phyloP scores from a whole-genome alignment of 2,797 vertebrate species.

The Remorina albescens region DNA sequence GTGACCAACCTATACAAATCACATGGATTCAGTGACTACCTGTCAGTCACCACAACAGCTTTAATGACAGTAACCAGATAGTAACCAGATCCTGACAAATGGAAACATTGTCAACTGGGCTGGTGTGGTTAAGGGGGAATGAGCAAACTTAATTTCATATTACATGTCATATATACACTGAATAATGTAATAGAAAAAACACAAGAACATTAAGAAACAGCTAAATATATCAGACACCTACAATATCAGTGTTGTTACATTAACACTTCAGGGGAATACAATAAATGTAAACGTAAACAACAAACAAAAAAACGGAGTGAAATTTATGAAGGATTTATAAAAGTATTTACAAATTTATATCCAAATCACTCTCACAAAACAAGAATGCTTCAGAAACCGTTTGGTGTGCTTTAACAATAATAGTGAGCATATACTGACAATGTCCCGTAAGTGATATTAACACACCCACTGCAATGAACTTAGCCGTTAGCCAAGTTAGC shows the following conservation, averaged over 20 bases:
- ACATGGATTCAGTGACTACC: slow-evolving; percentile 52
- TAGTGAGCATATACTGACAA: slow-evolving; percentile 3
- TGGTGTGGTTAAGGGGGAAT: neutral
- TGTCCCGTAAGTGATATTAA: slow-evolving; percentile 30
- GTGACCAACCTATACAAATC: slow-evolving; percentile 73
- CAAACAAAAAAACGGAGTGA: neutral
- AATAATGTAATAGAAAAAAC: neutral
- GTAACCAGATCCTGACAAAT: no score
- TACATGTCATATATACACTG: neutral
- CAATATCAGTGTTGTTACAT: neutral
- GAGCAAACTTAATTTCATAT: neutral
- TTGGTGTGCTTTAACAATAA: slow-evolving; percentile 2
- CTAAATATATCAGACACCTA: neutral
- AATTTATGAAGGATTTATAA: neutral
- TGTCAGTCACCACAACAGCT: slow-evolving; percentile 2
- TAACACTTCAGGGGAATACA: neutral
- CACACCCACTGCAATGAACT: slow-evolving; percentile 68
- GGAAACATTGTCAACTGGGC: neutral
- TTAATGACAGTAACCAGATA: neutral
- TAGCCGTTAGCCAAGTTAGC: slow-evolving; percentile 68
- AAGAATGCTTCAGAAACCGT: neutral
- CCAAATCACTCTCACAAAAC: neutral
- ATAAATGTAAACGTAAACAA: no score
- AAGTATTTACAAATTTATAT: neutral
- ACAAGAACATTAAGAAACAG: no score